Evolutionary conservation across 1,140 invertebrate genomes (phyloP).

Genomic region (Aphelinus certus): DNA sequence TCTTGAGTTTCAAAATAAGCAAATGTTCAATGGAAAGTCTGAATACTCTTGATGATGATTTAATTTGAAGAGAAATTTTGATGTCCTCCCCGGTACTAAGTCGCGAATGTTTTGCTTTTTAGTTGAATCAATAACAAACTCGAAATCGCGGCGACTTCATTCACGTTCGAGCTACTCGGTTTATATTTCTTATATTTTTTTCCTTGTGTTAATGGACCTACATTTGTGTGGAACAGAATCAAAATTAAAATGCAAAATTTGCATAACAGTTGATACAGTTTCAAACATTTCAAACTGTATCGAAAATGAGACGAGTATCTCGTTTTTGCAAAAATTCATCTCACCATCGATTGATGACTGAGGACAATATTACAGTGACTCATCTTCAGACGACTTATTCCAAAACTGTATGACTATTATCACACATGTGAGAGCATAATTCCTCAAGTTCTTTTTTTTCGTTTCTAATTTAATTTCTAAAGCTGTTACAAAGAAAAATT

Average conservation of each 20-base stretch:
- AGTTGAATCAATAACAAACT: conserved; percentile 11
- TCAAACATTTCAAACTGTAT: conserved; percentile 63
- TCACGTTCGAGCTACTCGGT: conserved; percentile 12
- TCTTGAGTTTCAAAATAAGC: background rate
- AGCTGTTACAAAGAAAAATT: background rate
- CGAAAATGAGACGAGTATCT: conserved; percentile 28
- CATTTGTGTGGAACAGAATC: conserved; percentile 16
- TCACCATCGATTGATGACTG: conserved; percentile 13
- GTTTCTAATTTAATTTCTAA: too few relatives aligned
- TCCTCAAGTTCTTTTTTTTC: too few relatives aligned
- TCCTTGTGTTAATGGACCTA: background rate
- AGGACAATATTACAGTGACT: background rate
- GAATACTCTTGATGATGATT: too few relatives aligned
- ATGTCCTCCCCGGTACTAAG: background rate
- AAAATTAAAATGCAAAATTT: conserved; percentile 17
- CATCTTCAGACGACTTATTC: background rate
- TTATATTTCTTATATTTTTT: conserved; percentile 13
- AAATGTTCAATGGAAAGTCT: too few relatives aligned
- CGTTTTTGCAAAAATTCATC: background rate
- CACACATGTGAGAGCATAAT: background rate
- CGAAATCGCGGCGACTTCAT: conserved; percentile 13
- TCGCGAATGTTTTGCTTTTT: conserved; percentile 24
- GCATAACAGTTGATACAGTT: conserved; percentile 64
- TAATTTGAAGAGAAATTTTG: conserved; percentile 6
- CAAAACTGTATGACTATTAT: background rate